Evolutionary conservation across 2,113 vertebrate species (phyloP).

Genomic region (Passer domesticus): DNA sequence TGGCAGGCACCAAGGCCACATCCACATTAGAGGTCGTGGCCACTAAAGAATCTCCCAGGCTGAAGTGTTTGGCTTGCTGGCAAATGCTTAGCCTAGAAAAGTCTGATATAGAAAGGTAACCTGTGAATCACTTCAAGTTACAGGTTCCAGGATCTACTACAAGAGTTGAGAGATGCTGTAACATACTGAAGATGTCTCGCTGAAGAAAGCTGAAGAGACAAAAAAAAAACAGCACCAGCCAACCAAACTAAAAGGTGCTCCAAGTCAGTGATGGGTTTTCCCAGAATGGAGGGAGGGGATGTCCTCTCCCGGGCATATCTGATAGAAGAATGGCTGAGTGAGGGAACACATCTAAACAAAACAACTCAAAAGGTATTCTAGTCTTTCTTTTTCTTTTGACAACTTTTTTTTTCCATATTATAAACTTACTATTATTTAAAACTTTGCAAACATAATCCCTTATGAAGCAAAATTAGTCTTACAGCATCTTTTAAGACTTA

Average conservation of each 20-base stretch:
- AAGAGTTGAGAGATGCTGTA: not conserved
- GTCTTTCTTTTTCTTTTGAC: not conserved
- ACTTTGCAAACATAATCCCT: not conserved
- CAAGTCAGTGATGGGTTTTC: accelerated
- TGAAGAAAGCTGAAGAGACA: not conserved
- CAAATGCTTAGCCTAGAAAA: not conserved
- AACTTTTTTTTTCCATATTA: not conserved
- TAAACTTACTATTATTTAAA: not conserved
- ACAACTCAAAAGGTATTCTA: not conserved
- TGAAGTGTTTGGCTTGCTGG: not conserved
- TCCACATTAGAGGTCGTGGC: not conserved
- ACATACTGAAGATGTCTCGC: not conserved
- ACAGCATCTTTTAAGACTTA: not conserved
- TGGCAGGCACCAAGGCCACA: not conserved
- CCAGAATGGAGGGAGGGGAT: accelerated
- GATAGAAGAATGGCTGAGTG: not conserved
- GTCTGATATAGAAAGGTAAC: not conserved
- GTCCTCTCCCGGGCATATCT: not conserved
- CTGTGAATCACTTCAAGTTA: not conserved
- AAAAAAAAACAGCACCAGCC: not conserved
- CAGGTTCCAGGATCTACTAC: not conserved
- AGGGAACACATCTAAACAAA: not conserved
- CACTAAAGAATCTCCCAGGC: not conserved
- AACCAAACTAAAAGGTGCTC: not conserved
- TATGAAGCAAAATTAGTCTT: not conserved